A percentile compares a stretch with the other conserved stretches of the same genome.
phyloP scores from a whole-genome alignment of 2,113 vertebrate species.

The Pandion haliaetus region DNA sequence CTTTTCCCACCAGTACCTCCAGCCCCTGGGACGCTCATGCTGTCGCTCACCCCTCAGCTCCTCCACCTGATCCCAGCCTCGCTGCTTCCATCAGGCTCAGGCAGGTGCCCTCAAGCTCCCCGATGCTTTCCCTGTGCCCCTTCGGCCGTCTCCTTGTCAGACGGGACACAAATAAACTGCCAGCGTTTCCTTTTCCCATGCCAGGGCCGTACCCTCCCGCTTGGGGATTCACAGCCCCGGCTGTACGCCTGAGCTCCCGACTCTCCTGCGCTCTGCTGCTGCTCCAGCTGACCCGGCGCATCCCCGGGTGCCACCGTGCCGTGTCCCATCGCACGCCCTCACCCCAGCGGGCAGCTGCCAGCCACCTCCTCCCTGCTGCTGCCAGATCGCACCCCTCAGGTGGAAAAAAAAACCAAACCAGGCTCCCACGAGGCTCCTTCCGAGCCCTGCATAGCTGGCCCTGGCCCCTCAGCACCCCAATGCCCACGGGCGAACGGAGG shows the following conservation, averaged over 20 bases:
- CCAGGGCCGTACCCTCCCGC: background rate
- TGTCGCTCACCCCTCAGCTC: background rate
- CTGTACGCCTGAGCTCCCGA: background rate
- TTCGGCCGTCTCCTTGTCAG: background rate
- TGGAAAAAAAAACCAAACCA: rapidly evolving
- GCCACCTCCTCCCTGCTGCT: background rate
- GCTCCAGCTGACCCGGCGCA: background rate
- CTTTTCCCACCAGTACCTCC: rapidly evolving
- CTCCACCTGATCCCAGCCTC: background rate
- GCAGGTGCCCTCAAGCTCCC: background rate
- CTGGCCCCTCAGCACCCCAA: background rate
- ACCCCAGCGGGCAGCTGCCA: background rate
- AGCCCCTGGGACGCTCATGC: too few relatives aligned
- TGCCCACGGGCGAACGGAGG: background rate
- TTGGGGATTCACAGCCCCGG: background rate
- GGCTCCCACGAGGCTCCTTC: background rate
- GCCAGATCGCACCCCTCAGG: background rate
- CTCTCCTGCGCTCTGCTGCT: background rate
- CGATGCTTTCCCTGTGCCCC: background rate
- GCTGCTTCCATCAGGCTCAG: background rate
- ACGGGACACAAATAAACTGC: background rate
- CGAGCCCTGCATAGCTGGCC: background rate
- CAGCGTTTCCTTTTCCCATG: background rate
- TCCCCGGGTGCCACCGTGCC: background rate
- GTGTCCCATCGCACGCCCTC: background rate